phyloP scores from a whole-genome alignment of 2,888 invertebrate species.

The Oligia strigilis region DNA sequence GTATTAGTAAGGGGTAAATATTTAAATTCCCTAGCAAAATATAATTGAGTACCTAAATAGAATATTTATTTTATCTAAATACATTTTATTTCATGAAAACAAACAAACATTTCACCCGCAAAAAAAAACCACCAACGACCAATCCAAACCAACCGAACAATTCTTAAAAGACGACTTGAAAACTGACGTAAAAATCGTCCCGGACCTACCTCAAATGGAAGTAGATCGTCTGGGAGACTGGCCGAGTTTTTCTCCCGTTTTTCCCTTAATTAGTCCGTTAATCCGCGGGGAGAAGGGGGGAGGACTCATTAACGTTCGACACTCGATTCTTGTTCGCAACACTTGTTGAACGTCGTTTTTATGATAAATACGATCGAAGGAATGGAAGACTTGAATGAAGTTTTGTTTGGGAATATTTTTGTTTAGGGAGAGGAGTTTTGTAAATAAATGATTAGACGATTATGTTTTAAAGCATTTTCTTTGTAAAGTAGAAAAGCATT shows the following conservation, averaged over 20 bases:
- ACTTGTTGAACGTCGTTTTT: constrained; percentile 68
- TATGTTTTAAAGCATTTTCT: not conserved
- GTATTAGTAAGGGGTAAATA: not conserved
- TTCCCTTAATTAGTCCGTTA: constrained; percentile 87
- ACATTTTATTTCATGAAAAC: too few relatives aligned
- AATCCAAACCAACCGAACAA: constrained; percentile 70
- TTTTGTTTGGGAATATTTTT: constrained; percentile 19
- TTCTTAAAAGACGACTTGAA: constrained; percentile 81
- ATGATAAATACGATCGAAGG: constrained; percentile 62
- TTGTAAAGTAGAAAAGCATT: not conserved
- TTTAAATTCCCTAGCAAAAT: not conserved
- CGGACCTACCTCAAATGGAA: constrained; percentile 87
- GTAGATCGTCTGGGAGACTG: constrained; percentile 76
- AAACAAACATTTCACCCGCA: too few relatives aligned
- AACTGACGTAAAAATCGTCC: constrained; percentile 90
- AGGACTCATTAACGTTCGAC: constrained; percentile 69
- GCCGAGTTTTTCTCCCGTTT: constrained; percentile 79
- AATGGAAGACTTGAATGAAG: constrained; percentile 42
- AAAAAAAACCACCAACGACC: constrained; percentile 60
- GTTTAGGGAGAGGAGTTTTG: constrained; percentile 1
- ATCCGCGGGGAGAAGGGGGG: constrained; percentile 70
- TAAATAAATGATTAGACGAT: not conserved
- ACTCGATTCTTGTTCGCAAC: constrained; percentile 65
- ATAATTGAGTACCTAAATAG: too few relatives aligned
- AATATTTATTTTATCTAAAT: too few relatives aligned